Conservation (phyloP, 2,888 invertebrate genomes). For the Clitarchus hookeri region DNA sequence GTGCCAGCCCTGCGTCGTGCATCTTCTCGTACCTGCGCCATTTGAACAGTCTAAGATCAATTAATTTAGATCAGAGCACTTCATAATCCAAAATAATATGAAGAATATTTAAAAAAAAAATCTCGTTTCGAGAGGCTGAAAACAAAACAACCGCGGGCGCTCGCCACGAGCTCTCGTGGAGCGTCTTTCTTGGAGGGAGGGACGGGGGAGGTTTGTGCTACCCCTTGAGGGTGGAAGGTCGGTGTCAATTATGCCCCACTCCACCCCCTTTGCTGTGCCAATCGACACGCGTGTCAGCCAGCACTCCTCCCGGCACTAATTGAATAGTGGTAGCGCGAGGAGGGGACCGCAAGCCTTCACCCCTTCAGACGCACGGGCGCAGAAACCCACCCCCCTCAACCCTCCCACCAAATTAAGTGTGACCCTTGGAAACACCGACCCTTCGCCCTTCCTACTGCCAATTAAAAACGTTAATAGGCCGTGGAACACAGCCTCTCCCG, state of each 20-base stretch:
- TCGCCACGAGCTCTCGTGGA: too few species aligned
- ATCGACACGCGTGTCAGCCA: not conserved
- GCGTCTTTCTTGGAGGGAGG: not conserved
- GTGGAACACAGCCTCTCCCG: not conserved
- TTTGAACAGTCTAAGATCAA: too few species aligned
- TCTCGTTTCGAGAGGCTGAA: too few species aligned
- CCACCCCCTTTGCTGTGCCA: not conserved
- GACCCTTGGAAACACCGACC: constrained; percentile 4
- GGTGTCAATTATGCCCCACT: not conserved
- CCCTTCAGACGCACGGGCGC: not conserved
- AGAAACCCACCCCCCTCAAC: not conserved
- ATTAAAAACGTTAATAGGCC: not conserved
- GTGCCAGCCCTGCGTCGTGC: too few species aligned
- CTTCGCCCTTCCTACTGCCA: not conserved
- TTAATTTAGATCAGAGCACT: too few species aligned
- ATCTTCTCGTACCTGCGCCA: too few species aligned
- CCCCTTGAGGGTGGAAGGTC: not conserved
- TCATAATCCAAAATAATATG: too few species aligned
- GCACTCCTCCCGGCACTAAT: not conserved
- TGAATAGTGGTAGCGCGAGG: not conserved
- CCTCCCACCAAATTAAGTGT: not conserved
- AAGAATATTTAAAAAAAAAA: too few species aligned
- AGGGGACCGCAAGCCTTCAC: not conserved
- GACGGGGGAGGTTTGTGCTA: not conserved
- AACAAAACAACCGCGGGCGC: too few species aligned